Percentiles rank a stretch among this genome's conserved stretches.
Evolutionary conservation across 1,140 invertebrate species (phyloP).

Genomic region (Drosophila saltans): DNA sequence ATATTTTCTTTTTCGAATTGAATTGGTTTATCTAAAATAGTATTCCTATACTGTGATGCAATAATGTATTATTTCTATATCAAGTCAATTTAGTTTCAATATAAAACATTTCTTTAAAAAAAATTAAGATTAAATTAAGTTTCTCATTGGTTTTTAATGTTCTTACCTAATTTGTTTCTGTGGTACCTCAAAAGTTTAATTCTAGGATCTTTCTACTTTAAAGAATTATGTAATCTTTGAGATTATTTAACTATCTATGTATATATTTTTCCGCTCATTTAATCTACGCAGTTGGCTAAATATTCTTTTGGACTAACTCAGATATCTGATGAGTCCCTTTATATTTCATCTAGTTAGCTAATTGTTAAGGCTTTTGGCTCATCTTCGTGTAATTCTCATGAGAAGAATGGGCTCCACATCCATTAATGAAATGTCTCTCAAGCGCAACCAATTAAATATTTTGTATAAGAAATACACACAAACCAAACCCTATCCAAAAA

Average conservation of each 20-base stretch:
- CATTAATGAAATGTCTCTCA: conserved; percentile 63
- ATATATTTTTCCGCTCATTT: not conserved
- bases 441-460: conserved; percentile 77
- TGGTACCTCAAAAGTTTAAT: not conserved
- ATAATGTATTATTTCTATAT: no score
- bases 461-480: conserved; percentile 30
- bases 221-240: not conserved
- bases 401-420: conserved; percentile 33
- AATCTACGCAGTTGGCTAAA: conserved; percentile 3
- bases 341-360: not conserved
- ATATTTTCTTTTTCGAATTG: no score
- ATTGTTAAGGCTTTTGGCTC: not conserved
- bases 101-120: no score
- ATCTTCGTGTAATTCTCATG: conserved; percentile 17
- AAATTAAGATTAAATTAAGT: no score
- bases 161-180: no score
- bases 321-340: not conserved
- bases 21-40: no score
- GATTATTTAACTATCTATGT: not conserved
- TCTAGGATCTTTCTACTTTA: conserved; percentile 1
- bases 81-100: no score
- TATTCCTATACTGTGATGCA: no score
- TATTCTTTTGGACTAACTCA: not conserved
- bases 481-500: conserved; percentile 13
- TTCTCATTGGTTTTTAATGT: no score